A percentile compares a stretch with the other conserved stretches of the same genome.
phyloP scores from a whole-genome alignment of 2,888 invertebrate species.

The Standfussiana lucernea region DNA sequence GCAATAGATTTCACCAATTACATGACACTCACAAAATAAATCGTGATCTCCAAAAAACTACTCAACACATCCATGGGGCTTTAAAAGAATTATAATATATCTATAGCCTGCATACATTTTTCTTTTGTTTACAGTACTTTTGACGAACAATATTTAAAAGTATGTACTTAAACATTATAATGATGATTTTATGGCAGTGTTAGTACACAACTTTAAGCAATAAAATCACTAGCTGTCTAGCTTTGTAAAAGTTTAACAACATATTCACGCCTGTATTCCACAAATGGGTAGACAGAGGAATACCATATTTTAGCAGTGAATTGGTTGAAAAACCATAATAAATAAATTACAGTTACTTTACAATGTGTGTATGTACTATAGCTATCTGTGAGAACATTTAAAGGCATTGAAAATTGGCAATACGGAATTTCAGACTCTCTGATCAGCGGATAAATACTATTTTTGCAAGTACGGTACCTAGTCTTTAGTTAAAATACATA shows the following conservation, averaged over 20 bases:
- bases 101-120: neutral
- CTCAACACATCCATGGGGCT: neutral
- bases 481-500: neutral
- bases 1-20: too few relatives aligned
- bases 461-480: neutral
- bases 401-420: constrained; percentile 10
- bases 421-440: neutral
- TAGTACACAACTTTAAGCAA: neutral
- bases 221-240: constrained; percentile 38
- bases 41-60: neutral
- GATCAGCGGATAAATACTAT: neutral
- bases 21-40: neutral
- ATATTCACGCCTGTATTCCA: neutral
- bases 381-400: neutral
- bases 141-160: constrained; percentile 5
- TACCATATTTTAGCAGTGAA: neutral
- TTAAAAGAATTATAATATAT: too few relatives aligned
- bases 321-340: neutral
- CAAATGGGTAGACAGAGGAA: neutral
- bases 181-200: constrained; percentile 10
- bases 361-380: neutral
- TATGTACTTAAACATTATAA: constrained; percentile 1
- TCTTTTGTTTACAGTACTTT: constrained; percentile 1
- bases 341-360: constrained; percentile 14
- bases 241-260: neutral